Conservation (phyloP, 2,113 vertebrate species). For the Halcyon malimbica region DNA sequence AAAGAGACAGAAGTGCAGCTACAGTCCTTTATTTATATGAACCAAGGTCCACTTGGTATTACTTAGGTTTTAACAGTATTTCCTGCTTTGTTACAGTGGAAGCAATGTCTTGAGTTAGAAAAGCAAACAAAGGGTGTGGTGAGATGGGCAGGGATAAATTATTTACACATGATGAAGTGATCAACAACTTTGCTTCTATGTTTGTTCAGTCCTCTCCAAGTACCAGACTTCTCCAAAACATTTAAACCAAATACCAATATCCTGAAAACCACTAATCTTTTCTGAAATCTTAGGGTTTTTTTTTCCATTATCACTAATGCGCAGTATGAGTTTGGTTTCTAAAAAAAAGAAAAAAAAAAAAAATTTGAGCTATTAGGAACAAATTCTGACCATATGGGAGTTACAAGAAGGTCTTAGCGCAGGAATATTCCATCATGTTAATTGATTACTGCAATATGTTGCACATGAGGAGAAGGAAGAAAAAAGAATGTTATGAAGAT, state of each 20-base stretch:
- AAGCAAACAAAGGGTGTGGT: not conserved
- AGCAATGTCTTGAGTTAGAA: not conserved
- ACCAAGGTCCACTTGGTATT: not conserved
- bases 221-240: not conserved
- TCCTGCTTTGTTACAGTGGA: not conserved
- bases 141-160: not conserved
- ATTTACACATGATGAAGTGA: not conserved
- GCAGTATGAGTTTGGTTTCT: not conserved
- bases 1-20: not conserved
- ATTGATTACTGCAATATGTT: conserved; percentile 64
- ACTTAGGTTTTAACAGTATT: not conserved
- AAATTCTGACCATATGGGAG: conserved; percentile 56
- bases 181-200: not conserved
- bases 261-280: not conserved
- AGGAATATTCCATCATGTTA: conserved; percentile 56
- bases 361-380: not conserved
- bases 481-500: conserved; percentile 46
- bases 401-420: conserved; percentile 23
- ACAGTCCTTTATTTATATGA: not conserved
- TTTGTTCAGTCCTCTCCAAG: not conserved
- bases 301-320: not conserved
- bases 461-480: conserved; percentile 36
- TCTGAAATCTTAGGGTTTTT: not conserved
- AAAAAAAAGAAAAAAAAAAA: not conserved
- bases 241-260: not conserved